Evolutionary conservation across 2,888 invertebrate genomes (phyloP), one percentile per base, ranked within the genome.

Genomic region (Eupelmus urozonus): DNA sequence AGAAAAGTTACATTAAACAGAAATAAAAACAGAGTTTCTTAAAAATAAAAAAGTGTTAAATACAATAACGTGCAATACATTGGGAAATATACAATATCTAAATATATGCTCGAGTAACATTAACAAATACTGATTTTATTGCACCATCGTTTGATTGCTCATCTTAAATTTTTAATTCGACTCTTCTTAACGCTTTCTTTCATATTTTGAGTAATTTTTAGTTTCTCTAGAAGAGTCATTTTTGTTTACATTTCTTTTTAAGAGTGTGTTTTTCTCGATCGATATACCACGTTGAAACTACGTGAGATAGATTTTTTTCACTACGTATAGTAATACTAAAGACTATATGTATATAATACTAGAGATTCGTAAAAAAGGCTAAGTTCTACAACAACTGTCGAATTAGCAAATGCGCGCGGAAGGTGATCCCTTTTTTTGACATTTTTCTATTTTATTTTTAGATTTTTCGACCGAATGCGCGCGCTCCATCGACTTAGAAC

Each of bases 291-390:
- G 57, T 42, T 65, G n/a, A 66, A 59, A 63, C 63, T 71, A 69
- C 62, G 66, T 42, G 49, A 75, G 62, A 77, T 79, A 66, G 65
- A 78, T 66, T 40, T 62, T 78, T 69, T 74, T 5, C 23, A 60
- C 65, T 79, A 72, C 76, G 63, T 60, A 40, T 79, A n/a, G n/a
- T n/a, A 65, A 79, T 57, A 78, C 76, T 81, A 81, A 7, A 34
- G 34, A 49, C 55, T 73, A 73, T 69, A 69, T 78, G 66, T 71
- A 78, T 78, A 82, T 80, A 72, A 80, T 81, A 83, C 82, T 82
- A 82, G 80, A 82, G 81, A 81, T 82, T 83, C 53, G 80, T 82
- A 82, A 84, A 83, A 84, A 83, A 84, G 78, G 53, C 79, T 81
- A 83, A 81, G 49, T 80, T 74, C 81, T 83, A 82, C 79, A 83